Percentiles rank a stretch among this genome's conserved stretches.
Conservation (phyloP, 2,888 invertebrate species). For the Cantharis rufa region DNA sequence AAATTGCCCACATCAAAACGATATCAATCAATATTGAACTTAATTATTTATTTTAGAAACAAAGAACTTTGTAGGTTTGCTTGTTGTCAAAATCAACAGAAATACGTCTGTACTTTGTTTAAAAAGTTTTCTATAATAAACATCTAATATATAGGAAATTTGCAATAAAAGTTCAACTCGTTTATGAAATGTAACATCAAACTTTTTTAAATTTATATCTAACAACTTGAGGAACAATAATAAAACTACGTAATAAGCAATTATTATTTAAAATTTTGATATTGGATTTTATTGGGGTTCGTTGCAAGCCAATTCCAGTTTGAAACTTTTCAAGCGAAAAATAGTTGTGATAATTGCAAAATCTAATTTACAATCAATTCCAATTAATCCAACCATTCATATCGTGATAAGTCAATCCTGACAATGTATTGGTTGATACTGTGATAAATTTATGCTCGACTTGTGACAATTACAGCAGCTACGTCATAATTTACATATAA, state of each 20-base stretch:
- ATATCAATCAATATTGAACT: too few species aligned
- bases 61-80: neutral
- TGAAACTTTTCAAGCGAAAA: neutral
- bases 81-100: neutral
- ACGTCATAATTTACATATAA: neutral
- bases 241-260: neutral
- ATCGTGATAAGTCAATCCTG: neutral
- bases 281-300: neutral
- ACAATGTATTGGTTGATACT: neutral
- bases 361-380: neutral
- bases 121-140: neutral
- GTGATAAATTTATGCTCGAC: neutral
- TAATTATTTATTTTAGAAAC: neutral
- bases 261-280: neutral
- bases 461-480: neutral
- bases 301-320: neutral
- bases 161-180: neutral
- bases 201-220: neutral
- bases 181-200: neutral
- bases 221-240: neutral
- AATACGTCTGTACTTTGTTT: neutral
- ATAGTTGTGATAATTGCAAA: neutral
- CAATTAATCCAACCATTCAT: neutral
- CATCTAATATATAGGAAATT: neutral
- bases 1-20: neutral